phyloP scores from a whole-genome alignment of 2,888 invertebrate genomes.

The Dasypolia templi region DNA sequence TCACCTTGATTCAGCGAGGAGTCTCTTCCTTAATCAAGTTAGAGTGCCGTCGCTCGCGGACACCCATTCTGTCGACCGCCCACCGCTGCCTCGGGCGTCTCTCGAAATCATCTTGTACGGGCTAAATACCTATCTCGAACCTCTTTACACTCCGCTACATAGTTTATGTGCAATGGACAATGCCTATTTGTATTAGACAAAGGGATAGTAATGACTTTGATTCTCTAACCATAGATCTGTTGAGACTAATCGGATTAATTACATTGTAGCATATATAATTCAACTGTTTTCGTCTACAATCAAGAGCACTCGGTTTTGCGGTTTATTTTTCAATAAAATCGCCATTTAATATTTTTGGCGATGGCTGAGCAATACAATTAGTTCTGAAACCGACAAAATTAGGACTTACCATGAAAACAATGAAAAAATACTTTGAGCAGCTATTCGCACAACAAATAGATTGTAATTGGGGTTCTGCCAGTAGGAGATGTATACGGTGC shows the following conservation, averaged over 20 bases:
- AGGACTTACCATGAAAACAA: slow-evolving; percentile 11
- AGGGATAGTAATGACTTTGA: slow-evolving; percentile 68
- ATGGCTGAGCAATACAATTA: slow-evolving; percentile 2
- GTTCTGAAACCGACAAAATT: slow-evolving; percentile 21
- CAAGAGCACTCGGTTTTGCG: background rate
- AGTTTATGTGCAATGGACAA: slow-evolving; percentile 74
- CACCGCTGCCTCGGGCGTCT: slow-evolving; percentile 76
- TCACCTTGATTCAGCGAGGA: slow-evolving; percentile 88
- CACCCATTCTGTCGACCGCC: slow-evolving; percentile 75
- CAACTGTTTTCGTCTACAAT: background rate
- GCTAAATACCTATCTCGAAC: slow-evolving; percentile 78
- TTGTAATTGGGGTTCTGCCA: slow-evolving; percentile 75
- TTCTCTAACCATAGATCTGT: slow-evolving; percentile 57
- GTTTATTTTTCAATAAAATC: slow-evolving; percentile 1
- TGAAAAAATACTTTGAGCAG: slow-evolving; percentile 43
- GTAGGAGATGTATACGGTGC: slow-evolving; percentile 71
- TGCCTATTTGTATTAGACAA: slow-evolving; percentile 68
- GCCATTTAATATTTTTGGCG: background rate
- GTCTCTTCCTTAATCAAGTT: slow-evolving; percentile 88
- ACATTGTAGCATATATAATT: slow-evolving; percentile 6
- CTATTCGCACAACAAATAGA: slow-evolving; percentile 63
- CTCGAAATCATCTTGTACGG: slow-evolving; percentile 79
- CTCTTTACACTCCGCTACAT: slow-evolving; percentile 75
- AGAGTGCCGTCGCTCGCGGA: slow-evolving; percentile 83
- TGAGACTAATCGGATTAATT: slow-evolving; percentile 51